These are phyloP conservation scores for Metacarcinus magister DNA, from an alignment of 2,888 invertebrate genomes.

Conservation along the genomic window DNA sequence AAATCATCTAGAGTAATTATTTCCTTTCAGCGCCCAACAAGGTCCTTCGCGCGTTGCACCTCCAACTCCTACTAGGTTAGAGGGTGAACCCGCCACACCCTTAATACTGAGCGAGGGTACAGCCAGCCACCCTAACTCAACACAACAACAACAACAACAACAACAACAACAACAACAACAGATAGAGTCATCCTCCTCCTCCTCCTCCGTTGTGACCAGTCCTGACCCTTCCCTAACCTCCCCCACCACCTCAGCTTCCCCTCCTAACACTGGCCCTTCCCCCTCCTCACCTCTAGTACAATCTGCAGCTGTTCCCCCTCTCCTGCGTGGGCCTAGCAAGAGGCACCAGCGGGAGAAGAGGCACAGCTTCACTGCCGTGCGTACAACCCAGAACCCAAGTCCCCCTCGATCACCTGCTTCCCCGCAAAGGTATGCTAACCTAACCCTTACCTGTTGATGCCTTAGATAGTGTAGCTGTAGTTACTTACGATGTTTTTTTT, in stretches of 20 bases:
- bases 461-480: background rate
- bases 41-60: conserved; percentile 79
- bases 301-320: conserved; percentile 74
- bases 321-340: conserved; percentile 74
- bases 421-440: conserved; percentile 75
- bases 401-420: conserved; percentile 78
- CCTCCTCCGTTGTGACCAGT: conserved; percentile 75
- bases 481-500: background rate
- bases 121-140: conserved; percentile 66
- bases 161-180: conserved; percentile 57
- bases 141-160: conserved; percentile 60
- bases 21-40: conserved; percentile 73
- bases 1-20: conserved; percentile 67
- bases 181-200: conserved; percentile 76
- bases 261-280: conserved; percentile 72
- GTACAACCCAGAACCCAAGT: conserved; percentile 76
- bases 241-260: conserved; percentile 73
- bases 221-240: conserved; percentile 73
- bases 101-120: conserved; percentile 70
- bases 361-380: conserved; percentile 78
- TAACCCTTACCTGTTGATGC: conserved; percentile 39
- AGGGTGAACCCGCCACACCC: conserved; percentile 75
- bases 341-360: conserved; percentile 80
- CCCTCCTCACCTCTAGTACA: conserved; percentile 66
- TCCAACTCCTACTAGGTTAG: conserved; percentile 78